Evolutionary conservation across 2,888 invertebrate species (phyloP).

Genomic region (Anoplius nigerrimus): DNA sequence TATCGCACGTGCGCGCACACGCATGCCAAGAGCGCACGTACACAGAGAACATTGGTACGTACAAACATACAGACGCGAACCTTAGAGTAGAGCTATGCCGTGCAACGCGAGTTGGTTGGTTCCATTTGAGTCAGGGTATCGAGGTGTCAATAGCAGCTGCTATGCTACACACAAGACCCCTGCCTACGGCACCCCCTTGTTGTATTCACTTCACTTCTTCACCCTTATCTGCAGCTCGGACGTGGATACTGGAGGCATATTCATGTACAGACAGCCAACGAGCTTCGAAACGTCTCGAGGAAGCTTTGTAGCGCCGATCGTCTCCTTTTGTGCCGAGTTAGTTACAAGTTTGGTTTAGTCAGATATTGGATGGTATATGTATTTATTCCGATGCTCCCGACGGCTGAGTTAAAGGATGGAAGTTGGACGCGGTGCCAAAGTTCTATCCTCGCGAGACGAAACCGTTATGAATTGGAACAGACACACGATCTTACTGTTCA

Average conservation of each 20-base stretch:
- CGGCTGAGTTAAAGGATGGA: too few relatives aligned
- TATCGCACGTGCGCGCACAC: slow-evolving; percentile 2
- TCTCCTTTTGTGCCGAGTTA: background rate
- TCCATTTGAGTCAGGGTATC: slow-evolving; percentile 73
- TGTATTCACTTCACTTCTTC: slow-evolving; percentile 71
- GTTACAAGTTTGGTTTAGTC: too few relatives aligned
- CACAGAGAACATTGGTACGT: slow-evolving; percentile 29
- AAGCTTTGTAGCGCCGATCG: slow-evolving; percentile 14
- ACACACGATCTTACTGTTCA: too few relatives aligned
- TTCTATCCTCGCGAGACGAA: too few relatives aligned
- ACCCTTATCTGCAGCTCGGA: slow-evolving; percentile 68
- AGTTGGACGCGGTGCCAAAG: too few relatives aligned
- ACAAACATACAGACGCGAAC: slow-evolving; percentile 42
- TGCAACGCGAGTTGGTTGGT: slow-evolving; percentile 66
- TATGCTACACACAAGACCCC: slow-evolving; percentile 70
- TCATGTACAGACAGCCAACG: slow-evolving; percentile 55
- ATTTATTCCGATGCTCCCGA: too few relatives aligned
- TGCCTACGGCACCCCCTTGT: slow-evolving; percentile 65
- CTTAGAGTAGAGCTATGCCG: slow-evolving; percentile 58
- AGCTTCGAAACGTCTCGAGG: slow-evolving; percentile 33
- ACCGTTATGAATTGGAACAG: too few relatives aligned
- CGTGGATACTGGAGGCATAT: slow-evolving; percentile 63
- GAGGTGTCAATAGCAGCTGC: slow-evolving; percentile 75
- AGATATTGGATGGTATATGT: too few relatives aligned
- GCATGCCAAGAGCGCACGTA: slow-evolving; percentile 33